Percentiles rank a stretch among this genome's conserved stretches.
These are phyloP conservation scores for Lemur catta DNA, from an alignment of 2,797 vertebrate genomes.

Conservation along the genomic window DNA sequence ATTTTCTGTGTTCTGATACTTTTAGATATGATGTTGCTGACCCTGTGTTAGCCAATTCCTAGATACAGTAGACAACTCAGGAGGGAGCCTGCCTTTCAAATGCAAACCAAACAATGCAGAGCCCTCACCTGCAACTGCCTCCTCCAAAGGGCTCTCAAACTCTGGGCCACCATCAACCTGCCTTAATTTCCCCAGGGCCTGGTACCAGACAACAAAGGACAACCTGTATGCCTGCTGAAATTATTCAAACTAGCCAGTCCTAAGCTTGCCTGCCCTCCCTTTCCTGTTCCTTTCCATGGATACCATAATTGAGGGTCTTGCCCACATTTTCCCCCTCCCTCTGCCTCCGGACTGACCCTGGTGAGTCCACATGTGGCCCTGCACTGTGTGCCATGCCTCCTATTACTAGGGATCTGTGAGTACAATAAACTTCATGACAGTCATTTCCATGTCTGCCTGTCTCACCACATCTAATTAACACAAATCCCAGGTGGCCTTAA, in stretches of 20 bases:
- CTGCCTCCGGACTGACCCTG: not conserved
- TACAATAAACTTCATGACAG: not conserved
- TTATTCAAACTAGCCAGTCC: not conserved
- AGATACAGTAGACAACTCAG: not conserved
- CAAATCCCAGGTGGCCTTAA: not conserved
- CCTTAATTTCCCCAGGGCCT: not conserved
- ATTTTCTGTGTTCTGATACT: not conserved
- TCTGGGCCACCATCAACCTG: too few relatives aligned
- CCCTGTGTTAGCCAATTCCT: not conserved
- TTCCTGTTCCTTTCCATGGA: not conserved
- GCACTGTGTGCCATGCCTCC: not conserved
- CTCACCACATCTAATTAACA: not conserved
- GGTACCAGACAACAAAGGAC: not conserved
- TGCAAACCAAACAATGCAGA: not conserved
- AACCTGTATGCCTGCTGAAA: not conserved
- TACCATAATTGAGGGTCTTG: not conserved
- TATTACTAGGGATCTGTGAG: not conserved
- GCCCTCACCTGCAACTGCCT: not conserved
- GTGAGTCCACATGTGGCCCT: not conserved
- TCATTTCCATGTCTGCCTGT: not conserved
- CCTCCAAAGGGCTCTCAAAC: not conserved
- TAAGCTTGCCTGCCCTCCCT: not conserved
- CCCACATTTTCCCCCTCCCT: not conserved
- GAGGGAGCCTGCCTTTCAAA: not conserved
- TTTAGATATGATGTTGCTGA: not conserved